Conservation (phyloP, 2,113 vertebrate genomes). For the Hypanus sabinus region DNA sequence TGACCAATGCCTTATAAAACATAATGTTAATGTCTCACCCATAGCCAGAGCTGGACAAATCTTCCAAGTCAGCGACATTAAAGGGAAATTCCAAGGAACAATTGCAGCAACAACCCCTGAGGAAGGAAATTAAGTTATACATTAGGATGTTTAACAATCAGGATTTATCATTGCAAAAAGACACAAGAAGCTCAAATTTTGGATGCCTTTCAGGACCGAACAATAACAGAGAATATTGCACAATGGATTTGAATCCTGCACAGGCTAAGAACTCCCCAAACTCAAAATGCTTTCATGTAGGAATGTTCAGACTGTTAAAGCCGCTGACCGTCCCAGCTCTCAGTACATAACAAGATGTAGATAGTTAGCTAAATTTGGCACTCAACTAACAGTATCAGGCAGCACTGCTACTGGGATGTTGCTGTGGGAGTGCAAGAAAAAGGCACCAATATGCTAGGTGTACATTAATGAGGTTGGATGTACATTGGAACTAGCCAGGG, state of each 20-base stretch:
- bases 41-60: slow-evolving; percentile 56
- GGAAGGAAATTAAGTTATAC: background rate
- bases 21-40: slow-evolving; percentile 45
- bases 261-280: background rate
- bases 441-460: background rate
- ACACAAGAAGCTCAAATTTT: background rate
- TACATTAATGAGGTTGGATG: background rate
- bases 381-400: background rate
- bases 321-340: background rate
- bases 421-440: background rate
- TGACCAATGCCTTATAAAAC: too few relatives aligned
- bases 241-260: background rate
- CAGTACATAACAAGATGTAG: background rate
- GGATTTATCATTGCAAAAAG: background rate
- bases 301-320: background rate
- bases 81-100: slow-evolving; percentile 47
- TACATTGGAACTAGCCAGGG: background rate
- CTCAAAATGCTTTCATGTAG: background rate
- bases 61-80: slow-evolving; percentile 55
- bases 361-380: background rate
- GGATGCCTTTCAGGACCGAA: background rate
- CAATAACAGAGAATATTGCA: background rate
- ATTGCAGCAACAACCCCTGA: slow-evolving; percentile 52
- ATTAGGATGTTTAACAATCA: background rate
- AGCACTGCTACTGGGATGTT: background rate